Evolutionary conservation across 2,888 invertebrate species (phyloP), one percentile per base, ranked within the genome.

Genomic region (Melanostoma mellinum): DNA sequence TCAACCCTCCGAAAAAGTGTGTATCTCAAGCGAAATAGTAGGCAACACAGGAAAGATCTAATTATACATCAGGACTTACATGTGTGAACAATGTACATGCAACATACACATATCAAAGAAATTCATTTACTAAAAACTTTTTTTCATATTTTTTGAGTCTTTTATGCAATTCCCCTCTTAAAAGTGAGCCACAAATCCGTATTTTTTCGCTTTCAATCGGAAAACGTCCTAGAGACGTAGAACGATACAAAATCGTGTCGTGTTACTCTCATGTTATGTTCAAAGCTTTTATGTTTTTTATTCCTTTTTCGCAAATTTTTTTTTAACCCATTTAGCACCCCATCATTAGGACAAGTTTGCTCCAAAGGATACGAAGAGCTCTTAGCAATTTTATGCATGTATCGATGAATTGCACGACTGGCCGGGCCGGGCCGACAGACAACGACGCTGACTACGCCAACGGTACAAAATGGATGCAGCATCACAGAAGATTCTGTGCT

Each of bases 311-410:
- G 20, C 36, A 9, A 30, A 20, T 35, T 20, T 46, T 46, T 42
- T 56, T 74, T 73, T 74, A 20, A 20, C 20, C 20, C 20, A 35
- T 67, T 58, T 35, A 65, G 10, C 55, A 72, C 55, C 3, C 56
- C 61, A 76, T 82, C 82, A 82, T 82, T 82, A 82, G 82, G 58
- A 73, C 77, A 82, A 73, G 68, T 82, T 72, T 73, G 50, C 72
- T 71, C 81, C 76, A 73, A 77, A 56, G 80, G 81, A 76, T 67
- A 48, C 67, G 71, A 75, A 69, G 44, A 72, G 65, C 76, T 76
- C 40, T 76, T 58, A 72, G 42, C 81, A 72, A 76, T 72, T 72
- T 72, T 71, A 61, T 76, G 36, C 75, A 76, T 75, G 72, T 81
- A 61, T 81, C 81, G 72, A 81, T 68, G 72, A 71, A 63, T 72